These are phyloP conservation scores for Frankliniella fusca DNA, from an alignment of 2,888 invertebrate species.

Conservation along the genomic window DNA sequence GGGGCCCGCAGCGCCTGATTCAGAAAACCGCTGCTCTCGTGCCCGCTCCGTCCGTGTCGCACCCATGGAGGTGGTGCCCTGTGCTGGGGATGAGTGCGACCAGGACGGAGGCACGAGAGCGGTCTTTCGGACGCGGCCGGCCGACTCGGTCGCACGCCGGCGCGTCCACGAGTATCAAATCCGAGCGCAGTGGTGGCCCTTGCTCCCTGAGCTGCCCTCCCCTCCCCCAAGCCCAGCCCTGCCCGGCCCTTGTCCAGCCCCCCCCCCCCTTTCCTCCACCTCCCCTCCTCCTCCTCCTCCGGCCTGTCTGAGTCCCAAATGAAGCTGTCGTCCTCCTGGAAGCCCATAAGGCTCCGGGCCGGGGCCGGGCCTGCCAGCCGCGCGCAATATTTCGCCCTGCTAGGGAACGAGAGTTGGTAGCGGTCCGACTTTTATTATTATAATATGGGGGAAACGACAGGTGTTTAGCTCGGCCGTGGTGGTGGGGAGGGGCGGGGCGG, in stretches of 20 bases:
- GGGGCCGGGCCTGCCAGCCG: not conserved
- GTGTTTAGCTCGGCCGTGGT: not conserved
- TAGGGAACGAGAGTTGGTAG: not conserved
- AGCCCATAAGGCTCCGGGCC: not conserved
- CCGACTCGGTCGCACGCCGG: not conserved
- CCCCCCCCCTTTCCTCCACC: not conserved
- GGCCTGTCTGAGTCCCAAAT: not conserved
- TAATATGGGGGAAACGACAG: conserved; percentile 15
- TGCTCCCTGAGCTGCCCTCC: not conserved
- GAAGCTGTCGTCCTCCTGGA: not conserved
- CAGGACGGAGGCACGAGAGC: no score
- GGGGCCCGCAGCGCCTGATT: no score
- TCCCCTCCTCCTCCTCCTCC: not conserved
- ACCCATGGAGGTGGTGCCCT: no score
- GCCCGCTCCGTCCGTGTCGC: no score
- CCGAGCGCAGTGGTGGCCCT: not conserved
- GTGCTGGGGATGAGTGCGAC: no score
- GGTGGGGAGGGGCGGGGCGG: not conserved
- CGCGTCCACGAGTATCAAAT: conserved; percentile 26
- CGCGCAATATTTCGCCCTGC: conserved; percentile 10
- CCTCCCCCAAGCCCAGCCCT: not conserved
- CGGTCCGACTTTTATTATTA: conserved; percentile 11
- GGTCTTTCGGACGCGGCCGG: no score
- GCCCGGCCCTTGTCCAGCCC: not conserved
- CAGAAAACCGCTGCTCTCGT: no score